A percentile compares a stretch with the other conserved stretches of the same genome.
phyloP scores from a whole-genome alignment of 2,888 invertebrate species.

The Cotesia congregata region DNA sequence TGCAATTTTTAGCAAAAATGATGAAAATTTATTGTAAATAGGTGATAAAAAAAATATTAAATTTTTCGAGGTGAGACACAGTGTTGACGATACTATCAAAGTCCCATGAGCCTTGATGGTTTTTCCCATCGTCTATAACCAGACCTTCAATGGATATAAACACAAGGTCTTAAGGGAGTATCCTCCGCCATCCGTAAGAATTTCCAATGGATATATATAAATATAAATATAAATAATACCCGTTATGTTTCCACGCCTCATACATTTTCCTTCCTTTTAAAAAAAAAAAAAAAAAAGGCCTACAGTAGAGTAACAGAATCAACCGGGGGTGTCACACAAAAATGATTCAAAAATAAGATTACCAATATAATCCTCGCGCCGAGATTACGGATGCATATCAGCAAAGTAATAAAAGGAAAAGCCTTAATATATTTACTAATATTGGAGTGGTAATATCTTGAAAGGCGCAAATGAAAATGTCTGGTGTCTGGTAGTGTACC shows the following conservation, averaged over 20 bases:
- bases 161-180: constrained; percentile 39
- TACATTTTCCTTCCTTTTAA: constrained; percentile 10
- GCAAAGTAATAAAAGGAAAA: neutral
- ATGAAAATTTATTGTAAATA: constrained; percentile 27
- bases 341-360: neutral
- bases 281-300: neutral
- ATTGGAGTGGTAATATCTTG: constrained; percentile 7
- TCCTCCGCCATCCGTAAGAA: constrained; percentile 34
- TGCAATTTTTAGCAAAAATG: neutral
- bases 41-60: constrained; percentile 28
- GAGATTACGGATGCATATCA: neutral
- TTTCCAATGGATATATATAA: constrained; percentile 39
- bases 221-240: constrained; percentile 21
- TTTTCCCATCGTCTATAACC: constrained; percentile 15
- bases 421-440: constrained; percentile 6
- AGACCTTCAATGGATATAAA: constrained; percentile 37
- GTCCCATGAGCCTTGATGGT: constrained; percentile 34
- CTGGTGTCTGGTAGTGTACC: neutral
- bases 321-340: neutral
- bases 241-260: constrained; percentile 26
- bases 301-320: neutral
- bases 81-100: constrained; percentile 15
- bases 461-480: constrained; percentile 10
- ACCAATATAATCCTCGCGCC: neutral
- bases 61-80: constrained; percentile 34